phyloP scores from a whole-genome alignment of 2,797 vertebrate genomes.

The Cyclopterus lumpus region DNA sequence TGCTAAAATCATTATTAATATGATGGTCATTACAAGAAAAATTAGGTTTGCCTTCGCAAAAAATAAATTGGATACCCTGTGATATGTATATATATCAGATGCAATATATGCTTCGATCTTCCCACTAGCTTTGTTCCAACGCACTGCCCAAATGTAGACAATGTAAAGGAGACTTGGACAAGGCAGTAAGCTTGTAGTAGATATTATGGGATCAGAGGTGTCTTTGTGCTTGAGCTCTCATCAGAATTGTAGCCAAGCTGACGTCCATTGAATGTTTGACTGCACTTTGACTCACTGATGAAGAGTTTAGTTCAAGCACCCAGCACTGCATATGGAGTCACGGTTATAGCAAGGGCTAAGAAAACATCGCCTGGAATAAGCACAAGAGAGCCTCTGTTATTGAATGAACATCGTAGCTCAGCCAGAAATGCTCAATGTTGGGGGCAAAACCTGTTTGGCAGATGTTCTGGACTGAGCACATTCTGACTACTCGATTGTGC shows the following conservation, averaged over 20 bases:
- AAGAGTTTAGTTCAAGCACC: background rate
- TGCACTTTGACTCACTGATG: background rate
- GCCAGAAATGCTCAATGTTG: background rate
- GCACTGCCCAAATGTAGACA: background rate
- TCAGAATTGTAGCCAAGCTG: background rate
- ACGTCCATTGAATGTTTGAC: background rate
- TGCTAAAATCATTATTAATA: slow-evolving; percentile 17
- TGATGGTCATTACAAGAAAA: background rate
- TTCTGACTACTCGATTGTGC: background rate
- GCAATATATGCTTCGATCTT: background rate
- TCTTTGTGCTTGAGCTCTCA: background rate
- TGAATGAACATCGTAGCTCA: background rate
- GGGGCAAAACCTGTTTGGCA: background rate
- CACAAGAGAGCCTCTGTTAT: background rate
- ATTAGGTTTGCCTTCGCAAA: background rate
- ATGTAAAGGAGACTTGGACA: background rate
- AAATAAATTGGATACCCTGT: background rate
- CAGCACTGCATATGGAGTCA: background rate
- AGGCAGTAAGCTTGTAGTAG: background rate
- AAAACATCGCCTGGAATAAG: background rate
- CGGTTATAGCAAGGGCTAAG: background rate
- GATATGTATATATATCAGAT: background rate
- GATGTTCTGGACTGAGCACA: background rate
- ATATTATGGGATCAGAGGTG: background rate
- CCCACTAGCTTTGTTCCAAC: background rate